Evolutionary conservation across 2,797 vertebrate species (phyloP).

Genomic region (Muscicapa striata): DNA sequence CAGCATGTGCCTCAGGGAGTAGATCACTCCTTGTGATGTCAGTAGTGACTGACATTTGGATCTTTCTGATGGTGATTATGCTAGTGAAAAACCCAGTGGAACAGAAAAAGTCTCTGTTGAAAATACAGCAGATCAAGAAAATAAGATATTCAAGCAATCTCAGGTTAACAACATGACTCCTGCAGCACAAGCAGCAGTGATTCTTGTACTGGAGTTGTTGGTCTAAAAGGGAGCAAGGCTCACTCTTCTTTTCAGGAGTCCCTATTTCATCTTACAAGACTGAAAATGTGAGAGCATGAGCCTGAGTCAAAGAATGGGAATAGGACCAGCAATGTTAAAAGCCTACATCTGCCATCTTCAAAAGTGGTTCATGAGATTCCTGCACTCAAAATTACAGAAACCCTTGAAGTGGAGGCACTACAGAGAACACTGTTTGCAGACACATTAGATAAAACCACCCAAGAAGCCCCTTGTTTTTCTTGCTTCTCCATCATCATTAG

Average conservation of each 20-base stretch:
- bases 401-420: background rate
- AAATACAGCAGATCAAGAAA: background rate
- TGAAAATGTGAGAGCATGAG: background rate
- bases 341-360: background rate
- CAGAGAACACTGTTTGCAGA: background rate
- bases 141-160: background rate
- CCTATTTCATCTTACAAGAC: background rate
- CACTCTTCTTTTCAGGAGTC: background rate
- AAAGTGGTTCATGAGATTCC: constrained; percentile 5
- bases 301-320: background rate
- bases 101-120: background rate
- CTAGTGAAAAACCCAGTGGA: constrained; percentile 70
- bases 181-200: constrained; percentile 50
- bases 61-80: constrained; percentile 69
- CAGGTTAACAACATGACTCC: background rate
- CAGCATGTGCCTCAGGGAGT: background rate
- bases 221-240: background rate
- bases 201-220: background rate
- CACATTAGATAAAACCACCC: background rate
- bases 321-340: background rate
- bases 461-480: background rate
- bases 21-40: background rate
- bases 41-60: constrained; percentile 14
- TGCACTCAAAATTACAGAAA: constrained; percentile 17
- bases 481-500: background rate